phyloP scores from a whole-genome alignment of 1,140 invertebrate species.

The Eurosta solidaginis region DNA sequence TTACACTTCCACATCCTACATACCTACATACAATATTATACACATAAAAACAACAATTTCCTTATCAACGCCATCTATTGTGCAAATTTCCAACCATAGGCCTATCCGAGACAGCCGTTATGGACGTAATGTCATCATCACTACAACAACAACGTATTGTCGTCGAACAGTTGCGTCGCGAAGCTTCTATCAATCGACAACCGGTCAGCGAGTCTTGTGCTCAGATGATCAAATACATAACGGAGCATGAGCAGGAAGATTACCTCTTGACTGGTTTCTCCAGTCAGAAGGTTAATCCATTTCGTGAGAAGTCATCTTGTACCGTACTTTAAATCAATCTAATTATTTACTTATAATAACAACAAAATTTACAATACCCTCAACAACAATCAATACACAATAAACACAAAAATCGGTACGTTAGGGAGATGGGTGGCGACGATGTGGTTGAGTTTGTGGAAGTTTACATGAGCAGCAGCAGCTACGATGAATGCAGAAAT shows the following conservation, averaged over 20 bases:
- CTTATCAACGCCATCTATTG: conserved; percentile 20
- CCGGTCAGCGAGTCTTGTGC: conserved; percentile 86
- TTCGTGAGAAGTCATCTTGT: conserved; percentile 95
- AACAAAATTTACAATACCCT: no score
- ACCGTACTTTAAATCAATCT: conserved; percentile 71
- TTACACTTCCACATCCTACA: not conserved
- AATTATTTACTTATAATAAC: no score
- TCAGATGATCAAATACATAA: conserved; percentile 92
- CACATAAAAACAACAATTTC: no score
- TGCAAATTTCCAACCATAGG: conserved; percentile 67
- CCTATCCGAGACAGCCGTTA: conserved; percentile 81
- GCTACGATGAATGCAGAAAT: not conserved
- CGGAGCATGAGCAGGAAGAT: conserved; percentile 92
- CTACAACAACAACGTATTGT: conserved; percentile 89
- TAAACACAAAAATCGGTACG: not conserved
- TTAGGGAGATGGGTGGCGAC: not conserved
- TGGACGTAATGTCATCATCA: conserved; percentile 89
- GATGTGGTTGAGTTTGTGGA: not conserved
- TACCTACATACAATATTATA: not conserved
- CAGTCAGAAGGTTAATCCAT: conserved; percentile 95
- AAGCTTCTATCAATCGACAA: conserved; percentile 87
- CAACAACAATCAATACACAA: not conserved
- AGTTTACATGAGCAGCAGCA: not conserved
- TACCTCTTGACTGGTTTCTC: conserved; percentile 94
- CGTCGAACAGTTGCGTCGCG: conserved; percentile 90